A percentile compares a stretch with the other conserved stretches of the same genome.
Evolutionary conservation across 2,888 invertebrate genomes (phyloP).

Genomic region (Stramonita haemastoma): DNA sequence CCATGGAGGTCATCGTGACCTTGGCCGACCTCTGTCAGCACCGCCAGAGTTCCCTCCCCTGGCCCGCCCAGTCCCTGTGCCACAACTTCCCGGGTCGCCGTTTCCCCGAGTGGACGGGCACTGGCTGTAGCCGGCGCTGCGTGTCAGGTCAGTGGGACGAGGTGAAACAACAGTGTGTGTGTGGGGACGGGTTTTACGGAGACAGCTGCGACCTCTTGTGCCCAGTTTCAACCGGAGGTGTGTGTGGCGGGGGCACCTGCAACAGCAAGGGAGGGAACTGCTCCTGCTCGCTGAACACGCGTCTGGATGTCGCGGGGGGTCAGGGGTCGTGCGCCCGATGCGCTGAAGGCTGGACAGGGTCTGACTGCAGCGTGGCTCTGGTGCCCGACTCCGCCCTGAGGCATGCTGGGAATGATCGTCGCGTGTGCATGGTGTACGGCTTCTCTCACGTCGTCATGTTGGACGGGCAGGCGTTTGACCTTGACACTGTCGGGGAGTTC

Average conservation of each 20-base stretch:
- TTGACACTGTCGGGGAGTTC: slow-evolving; percentile 55
- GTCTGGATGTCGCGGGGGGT: slow-evolving; percentile 45
- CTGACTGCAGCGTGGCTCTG: slow-evolving; percentile 57
- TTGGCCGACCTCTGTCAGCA: slow-evolving; percentile 40
- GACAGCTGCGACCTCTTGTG: slow-evolving; percentile 54
- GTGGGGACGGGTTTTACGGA: slow-evolving; percentile 59
- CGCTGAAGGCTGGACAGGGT: slow-evolving; percentile 60
- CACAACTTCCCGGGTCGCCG: slow-evolving; percentile 37
- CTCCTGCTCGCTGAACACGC: slow-evolving; percentile 55
- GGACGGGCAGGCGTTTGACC: slow-evolving; percentile 55
- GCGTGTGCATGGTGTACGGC: slow-evolving; percentile 53
- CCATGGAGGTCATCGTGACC: slow-evolving; percentile 49
- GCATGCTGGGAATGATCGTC: slow-evolving; percentile 14
- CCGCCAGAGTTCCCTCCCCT: slow-evolving; percentile 35
- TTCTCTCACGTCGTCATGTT: slow-evolving; percentile 57
- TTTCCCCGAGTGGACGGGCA: slow-evolving; percentile 47
- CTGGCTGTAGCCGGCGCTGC: slow-evolving; percentile 52
- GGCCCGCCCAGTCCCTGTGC: slow-evolving; percentile 46
- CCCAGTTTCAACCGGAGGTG: slow-evolving; percentile 43
- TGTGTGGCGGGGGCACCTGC: slow-evolving; percentile 61
- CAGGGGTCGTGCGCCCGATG: slow-evolving; percentile 56
- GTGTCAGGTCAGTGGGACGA: slow-evolving; percentile 50
- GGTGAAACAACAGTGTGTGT: slow-evolving; percentile 49
- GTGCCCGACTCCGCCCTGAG: slow-evolving; percentile 26
- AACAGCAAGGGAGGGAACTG: slow-evolving; percentile 55